A percentile compares a stretch with the other conserved stretches of the same genome.
phyloP scores from a whole-genome alignment of 2,113 vertebrate genomes.

The Clinocottus analis region DNA sequence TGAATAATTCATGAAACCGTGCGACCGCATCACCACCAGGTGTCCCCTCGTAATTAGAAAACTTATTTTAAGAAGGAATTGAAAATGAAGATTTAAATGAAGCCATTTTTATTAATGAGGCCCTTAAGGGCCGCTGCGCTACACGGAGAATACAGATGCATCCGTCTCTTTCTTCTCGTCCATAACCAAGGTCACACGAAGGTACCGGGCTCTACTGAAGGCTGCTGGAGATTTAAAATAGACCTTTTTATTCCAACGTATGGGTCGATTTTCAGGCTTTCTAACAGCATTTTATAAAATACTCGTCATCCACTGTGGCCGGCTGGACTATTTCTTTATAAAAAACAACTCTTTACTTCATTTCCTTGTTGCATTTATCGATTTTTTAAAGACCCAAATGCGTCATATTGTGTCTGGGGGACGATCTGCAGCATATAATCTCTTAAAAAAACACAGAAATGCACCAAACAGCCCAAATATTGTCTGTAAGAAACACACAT shows the following conservation, averaged over 20 bases:
- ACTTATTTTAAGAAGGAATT: slow-evolving; percentile 22
- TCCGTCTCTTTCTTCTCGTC: not conserved
- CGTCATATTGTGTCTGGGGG: not conserved
- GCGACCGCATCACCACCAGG: slow-evolving; percentile 13
- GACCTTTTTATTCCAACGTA: not conserved
- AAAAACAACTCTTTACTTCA: not conserved
- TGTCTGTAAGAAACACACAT: too few species aligned
- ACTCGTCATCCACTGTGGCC: not conserved
- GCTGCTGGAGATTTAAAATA: not conserved
- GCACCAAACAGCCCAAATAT: too few species aligned
- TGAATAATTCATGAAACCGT: slow-evolving; percentile 15
- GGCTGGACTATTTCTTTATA: not conserved
- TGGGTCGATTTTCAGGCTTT: not conserved
- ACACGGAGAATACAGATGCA: not conserved
- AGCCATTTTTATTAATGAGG: slow-evolving; percentile 51
- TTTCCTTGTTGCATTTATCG: not conserved
- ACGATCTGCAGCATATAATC: too few species aligned
- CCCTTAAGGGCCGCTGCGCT: not conserved
- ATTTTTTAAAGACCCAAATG: not conserved
- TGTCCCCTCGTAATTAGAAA: slow-evolving; percentile 16
- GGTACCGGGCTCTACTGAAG: not conserved
- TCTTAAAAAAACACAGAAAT: not conserved
- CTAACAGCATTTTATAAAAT: not conserved
- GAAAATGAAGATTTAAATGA: slow-evolving; percentile 46
- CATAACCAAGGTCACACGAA: not conserved